These are phyloP conservation scores for Himantopus leucocephalus DNA, from an alignment of 2,113 vertebrate genomes.

Conservation along the genomic window DNA sequence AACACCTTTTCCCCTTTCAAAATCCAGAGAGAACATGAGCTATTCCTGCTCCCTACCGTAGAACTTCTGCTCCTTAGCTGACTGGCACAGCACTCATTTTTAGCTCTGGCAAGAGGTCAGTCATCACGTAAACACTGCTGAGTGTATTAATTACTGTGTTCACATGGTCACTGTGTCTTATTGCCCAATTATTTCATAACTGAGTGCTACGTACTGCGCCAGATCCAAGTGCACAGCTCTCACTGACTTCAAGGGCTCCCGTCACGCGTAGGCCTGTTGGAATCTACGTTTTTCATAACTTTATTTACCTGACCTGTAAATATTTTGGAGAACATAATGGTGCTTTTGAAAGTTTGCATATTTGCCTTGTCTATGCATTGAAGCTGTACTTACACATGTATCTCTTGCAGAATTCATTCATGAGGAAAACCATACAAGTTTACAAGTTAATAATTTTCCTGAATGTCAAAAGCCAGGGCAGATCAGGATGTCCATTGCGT, in stretches of 20 bases:
- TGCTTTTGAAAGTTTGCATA: background rate
- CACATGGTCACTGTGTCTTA: background rate
- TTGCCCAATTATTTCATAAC: conserved; percentile 43
- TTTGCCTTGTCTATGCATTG: background rate
- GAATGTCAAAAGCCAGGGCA: conserved; percentile 36
- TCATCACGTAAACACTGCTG: background rate
- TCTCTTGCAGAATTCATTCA: conserved; percentile 66
- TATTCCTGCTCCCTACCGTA: background rate
- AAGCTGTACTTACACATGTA: conserved; percentile 44
- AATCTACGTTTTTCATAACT: background rate
- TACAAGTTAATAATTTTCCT: conserved; percentile 62
- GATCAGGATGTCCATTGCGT: conserved; percentile 10
- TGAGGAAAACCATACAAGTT: conserved; percentile 52
- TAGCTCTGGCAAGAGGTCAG: background rate
- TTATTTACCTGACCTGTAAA: background rate
- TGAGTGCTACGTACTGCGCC: background rate
- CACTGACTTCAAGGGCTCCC: background rate
- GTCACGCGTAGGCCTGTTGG: background rate
- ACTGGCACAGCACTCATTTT: background rate
- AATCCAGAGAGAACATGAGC: background rate
- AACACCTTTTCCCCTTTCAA: background rate
- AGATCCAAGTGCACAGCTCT: background rate
- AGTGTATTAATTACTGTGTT: background rate
- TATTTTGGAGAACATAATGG: conserved; percentile 5
- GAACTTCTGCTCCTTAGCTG: background rate